Conservation (phyloP, 2,113 vertebrate genomes). For the Hippolais icterina region DNA sequence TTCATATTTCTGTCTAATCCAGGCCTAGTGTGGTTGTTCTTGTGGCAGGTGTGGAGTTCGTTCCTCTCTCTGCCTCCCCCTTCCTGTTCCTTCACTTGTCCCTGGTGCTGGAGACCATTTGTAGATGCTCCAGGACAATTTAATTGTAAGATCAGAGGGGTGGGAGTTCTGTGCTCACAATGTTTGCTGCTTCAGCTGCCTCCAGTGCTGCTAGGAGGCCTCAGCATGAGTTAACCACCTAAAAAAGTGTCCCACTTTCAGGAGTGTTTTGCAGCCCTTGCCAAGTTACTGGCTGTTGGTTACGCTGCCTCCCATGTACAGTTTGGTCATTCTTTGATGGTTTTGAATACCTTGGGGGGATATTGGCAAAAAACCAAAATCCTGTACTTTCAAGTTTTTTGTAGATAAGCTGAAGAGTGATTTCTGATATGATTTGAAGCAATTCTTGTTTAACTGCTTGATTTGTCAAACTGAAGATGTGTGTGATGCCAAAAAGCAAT, state of each 20-base stretch:
- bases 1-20: not conserved
- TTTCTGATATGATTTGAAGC: not conserved
- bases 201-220: not conserved
- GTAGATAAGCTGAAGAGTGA: not conserved
- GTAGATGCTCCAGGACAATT: not conserved
- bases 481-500: not conserved
- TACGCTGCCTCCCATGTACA: rapidly evolving
- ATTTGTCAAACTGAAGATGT: not conserved
- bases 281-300: not conserved
- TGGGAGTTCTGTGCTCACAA: rapidly evolving
- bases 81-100: not conserved
- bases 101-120: not conserved
- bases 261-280: not conserved
- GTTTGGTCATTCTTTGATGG: not conserved
- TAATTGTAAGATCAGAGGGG: no score
- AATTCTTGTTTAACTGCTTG: not conserved
- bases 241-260: rapidly evolving
- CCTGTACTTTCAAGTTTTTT: not conserved
- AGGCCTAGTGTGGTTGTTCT: not conserved
- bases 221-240: not conserved
- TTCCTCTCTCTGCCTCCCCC: not conserved
- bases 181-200: not conserved
- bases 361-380: not conserved
- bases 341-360: not conserved
- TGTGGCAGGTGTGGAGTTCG: not conserved